A percentile compares a stretch with the other conserved stretches of the same genome.
phyloP scores from a whole-genome alignment of 2,888 invertebrate genomes.

The Macropis europaea region DNA sequence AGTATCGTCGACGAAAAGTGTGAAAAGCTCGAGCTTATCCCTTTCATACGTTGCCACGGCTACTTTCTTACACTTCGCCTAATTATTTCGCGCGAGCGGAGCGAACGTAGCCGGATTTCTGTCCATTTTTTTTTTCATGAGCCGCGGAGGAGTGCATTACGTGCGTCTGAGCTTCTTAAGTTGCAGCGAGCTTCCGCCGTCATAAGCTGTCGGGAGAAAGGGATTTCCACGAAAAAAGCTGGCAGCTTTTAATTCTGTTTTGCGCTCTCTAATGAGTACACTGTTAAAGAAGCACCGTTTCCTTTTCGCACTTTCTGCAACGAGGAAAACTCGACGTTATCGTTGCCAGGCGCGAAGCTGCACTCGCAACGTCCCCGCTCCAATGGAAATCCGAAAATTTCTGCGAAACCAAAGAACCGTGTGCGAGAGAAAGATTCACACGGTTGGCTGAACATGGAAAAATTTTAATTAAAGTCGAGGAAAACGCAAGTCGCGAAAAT shows the following conservation, averaged over 20 bases:
- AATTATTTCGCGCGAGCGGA: constrained; percentile 34
- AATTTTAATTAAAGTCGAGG: constrained; percentile 43
- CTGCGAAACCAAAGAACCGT: no score
- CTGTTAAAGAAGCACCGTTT: neutral
- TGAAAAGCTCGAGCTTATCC: no score
- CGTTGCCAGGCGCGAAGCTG: no score
- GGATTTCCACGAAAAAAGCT: constrained; percentile 1
- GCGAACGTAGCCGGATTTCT: constrained; percentile 18
- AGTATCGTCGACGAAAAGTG: no score
- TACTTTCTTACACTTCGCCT: constrained; percentile 10
- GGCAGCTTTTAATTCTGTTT: constrained; percentile 2
- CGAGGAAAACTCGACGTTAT: no score
- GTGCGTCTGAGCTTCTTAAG: constrained; percentile 16
- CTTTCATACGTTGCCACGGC: neutral
- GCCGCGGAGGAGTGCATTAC: neutral
- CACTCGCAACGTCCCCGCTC: no score
- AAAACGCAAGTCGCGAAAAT: constrained; percentile 35
- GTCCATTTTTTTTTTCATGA: neutral
- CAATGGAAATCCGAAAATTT: no score
- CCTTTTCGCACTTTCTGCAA: no score
- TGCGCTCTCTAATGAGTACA: neutral
- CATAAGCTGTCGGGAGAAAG: neutral
- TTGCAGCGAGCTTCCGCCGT: constrained; percentile 3
- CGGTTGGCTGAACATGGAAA: constrained; percentile 7
- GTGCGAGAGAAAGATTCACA: neutral